Conservation (phyloP, 2,113 vertebrate genomes). For the Cisticola juncidis region DNA sequence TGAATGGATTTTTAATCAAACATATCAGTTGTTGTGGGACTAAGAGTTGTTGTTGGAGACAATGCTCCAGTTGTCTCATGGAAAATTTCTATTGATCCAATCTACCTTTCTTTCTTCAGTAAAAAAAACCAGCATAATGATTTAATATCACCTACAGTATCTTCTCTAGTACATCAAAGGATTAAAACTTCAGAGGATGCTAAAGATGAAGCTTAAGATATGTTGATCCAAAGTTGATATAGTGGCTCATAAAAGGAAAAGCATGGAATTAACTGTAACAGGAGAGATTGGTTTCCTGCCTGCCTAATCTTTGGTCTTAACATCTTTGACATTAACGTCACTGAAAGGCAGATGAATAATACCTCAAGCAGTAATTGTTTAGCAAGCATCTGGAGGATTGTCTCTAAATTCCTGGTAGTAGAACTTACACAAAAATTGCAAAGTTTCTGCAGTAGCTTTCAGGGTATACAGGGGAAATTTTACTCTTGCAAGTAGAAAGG, state of each 20-base stretch:
- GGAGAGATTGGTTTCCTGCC: not conserved
- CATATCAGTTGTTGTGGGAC: not conserved
- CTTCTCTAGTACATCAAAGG: not conserved
- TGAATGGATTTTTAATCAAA: not conserved
- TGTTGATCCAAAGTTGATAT: not conserved
- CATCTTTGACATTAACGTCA: not conserved
- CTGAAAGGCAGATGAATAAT: not conserved
- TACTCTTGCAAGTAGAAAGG: not conserved
- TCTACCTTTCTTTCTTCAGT: not conserved
- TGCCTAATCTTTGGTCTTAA: not conserved
- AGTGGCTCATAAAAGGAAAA: slow-evolving; percentile 7
- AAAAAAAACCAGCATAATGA: not conserved
- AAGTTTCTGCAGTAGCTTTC: not conserved
- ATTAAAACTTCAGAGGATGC: slow-evolving; percentile 26
- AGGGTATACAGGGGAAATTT: not conserved
- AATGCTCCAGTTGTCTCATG: not conserved
- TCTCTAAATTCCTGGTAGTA: not conserved
- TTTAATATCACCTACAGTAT: not conserved
- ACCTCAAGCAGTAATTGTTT: not conserved
- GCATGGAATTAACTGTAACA: not conserved
- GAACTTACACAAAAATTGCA: not conserved
- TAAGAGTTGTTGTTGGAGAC: not conserved
- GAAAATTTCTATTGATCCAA: not conserved
- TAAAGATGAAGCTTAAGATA: not conserved
- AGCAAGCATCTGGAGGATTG: not conserved